phyloP scores from a whole-genome alignment of 2,113 vertebrate genomes.

The Nanorana parkeri region DNA sequence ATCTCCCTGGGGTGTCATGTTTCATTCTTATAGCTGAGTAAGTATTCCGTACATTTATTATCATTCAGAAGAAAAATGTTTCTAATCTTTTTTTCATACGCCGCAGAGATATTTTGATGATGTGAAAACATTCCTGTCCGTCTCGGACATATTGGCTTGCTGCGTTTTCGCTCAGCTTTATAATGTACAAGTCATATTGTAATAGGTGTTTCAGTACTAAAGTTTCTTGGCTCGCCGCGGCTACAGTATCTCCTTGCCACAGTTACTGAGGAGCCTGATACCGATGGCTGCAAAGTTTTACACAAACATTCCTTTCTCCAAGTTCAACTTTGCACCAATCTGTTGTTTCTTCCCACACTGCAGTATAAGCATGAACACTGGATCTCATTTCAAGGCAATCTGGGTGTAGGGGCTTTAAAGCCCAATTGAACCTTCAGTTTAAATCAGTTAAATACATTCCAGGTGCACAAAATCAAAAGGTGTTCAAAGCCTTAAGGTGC shows the following conservation, averaged over 20 bases:
- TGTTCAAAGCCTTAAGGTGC: too few relatives aligned
- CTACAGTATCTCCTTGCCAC: constrained; percentile 31
- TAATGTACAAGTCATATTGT: constrained; percentile 15
- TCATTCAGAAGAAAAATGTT: constrained; percentile 27
- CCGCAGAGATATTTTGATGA: constrained; percentile 14
- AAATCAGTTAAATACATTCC: too few relatives aligned
- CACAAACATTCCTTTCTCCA: constrained; percentile 33
- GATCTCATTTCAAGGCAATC: constrained; percentile 1
- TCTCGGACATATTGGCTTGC: constrained; percentile 20
- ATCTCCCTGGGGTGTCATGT: constrained; percentile 28
- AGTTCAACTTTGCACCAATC: constrained; percentile 12
- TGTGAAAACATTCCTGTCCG: constrained; percentile 26
- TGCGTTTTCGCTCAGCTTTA: background rate
- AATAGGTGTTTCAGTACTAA: background rate
- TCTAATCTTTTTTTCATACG: constrained; percentile 29
- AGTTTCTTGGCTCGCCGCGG: constrained; percentile 8
- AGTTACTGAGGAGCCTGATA: constrained; percentile 10
- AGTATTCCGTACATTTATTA: constrained; percentile 1
- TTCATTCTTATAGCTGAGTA: constrained; percentile 18
- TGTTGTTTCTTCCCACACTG: constrained; percentile 18
- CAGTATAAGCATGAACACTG: constrained; percentile 6
- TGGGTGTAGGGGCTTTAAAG: background rate
- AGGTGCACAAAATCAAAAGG: too few relatives aligned
- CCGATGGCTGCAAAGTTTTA: constrained; percentile 7
- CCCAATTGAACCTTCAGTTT: too few relatives aligned